These are phyloP conservation scores for Limosa lapponica DNA, from an alignment of 2,797 vertebrate genomes.

Conservation along the genomic window DNA sequence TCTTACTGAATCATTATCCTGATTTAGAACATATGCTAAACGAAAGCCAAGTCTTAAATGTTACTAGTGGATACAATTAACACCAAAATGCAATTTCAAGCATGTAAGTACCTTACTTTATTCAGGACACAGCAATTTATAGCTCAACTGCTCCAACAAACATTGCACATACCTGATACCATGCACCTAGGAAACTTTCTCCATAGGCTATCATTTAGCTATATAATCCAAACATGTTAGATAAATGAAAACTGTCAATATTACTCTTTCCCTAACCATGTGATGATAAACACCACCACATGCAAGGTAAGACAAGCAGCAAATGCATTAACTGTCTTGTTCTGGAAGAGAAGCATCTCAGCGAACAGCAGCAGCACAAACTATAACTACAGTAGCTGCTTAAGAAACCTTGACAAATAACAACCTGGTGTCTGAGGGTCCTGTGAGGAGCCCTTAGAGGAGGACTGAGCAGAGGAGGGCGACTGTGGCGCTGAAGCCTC, in stretches of 20 bases:
- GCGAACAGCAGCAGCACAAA: slow-evolving; percentile 71
- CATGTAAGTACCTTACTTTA: not conserved
- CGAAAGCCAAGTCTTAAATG: not conserved
- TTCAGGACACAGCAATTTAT: not conserved
- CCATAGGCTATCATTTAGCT: not conserved
- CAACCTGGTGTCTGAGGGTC: slow-evolving; percentile 86
- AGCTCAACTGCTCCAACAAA: not conserved
- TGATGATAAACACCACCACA: slow-evolving; percentile 53
- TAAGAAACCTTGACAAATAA: slow-evolving; percentile 69
- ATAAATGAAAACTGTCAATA: not conserved
- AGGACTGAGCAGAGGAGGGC: slow-evolving; percentile 79
- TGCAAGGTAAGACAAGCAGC: slow-evolving; percentile 63
- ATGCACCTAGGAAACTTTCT: not conserved
- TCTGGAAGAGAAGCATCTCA: slow-evolving; percentile 64
- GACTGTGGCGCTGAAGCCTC: slow-evolving; percentile 77
- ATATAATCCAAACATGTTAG: not conserved
- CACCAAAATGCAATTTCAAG: not conserved
- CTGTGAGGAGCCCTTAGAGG: slow-evolving; percentile 81
- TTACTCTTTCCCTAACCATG: not conserved
- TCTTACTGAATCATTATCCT: not conserved
- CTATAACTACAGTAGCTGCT: slow-evolving; percentile 63
- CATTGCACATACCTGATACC: not conserved
- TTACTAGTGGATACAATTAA: not conserved
- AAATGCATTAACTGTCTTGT: slow-evolving; percentile 36
- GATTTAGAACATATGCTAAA: not conserved